Base-by-base conservation (phyloP, 2,797 vertebrate genomes). In the Cebuella pygmaea region DNA sequence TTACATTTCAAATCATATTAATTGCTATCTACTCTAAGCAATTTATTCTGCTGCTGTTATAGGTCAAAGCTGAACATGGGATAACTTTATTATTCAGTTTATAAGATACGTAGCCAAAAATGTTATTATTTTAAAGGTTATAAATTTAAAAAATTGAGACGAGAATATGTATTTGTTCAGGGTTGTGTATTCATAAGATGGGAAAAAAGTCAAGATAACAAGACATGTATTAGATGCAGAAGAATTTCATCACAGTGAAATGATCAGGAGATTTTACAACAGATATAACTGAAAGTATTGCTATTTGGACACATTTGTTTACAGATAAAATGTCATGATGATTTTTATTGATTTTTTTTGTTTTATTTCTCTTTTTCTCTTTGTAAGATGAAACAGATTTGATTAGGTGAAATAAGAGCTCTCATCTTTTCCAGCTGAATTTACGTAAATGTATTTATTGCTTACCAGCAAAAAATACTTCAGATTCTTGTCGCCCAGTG, bases 311-410 rank as follows among this genome's bases (percentile, higher is more conserved):
- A 81, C 1, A 79, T 39, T 80, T 48, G 11, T 89, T 64, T 84
- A 72, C 20, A 83, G 55, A 72, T 41, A 78, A 75, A 93, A 81
- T 27, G 4, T 27, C 44, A 92, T 36, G 61, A 90, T 39, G 75
- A 20, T 74, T 78, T 89, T 61, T 92, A 59, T 67, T 89, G 59
- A 67, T 85, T 94, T 84, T 36, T 82, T 90, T 93, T 14, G n/a
- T 67, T 95, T 92, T 50, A 44, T 74, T 86, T n/a, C 14, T 83
- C 26, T 44, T 50, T 48, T 61, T 83, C 24, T 59, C 17, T 75
- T 79, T 94, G 44, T 30, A 92, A 80, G 64, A 67, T 46, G 33
- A 93, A 80, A 48, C 10, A 33, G 4, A 95, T 83, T 89, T 79
- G 33, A 95, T 86, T 44, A 52, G 33, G 33, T n/a, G 27, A 93